Evolutionary conservation across 2,888 invertebrate genomes (phyloP).

Genomic region (Macroteleia sp.): DNA sequence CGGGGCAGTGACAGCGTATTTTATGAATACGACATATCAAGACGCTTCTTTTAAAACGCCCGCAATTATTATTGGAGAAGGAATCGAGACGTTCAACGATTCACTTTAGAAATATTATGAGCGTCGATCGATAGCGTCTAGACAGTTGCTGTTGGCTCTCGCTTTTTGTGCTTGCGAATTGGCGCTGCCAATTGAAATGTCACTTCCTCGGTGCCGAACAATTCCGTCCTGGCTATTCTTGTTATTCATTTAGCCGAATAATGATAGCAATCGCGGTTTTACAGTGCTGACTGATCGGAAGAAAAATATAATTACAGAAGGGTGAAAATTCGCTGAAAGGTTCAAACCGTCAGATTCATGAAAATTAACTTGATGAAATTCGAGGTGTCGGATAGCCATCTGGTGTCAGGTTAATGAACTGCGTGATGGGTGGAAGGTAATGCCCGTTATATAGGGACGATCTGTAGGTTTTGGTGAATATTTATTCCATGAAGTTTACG

Average conservation of each 20-base stretch:
- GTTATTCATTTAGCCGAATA: conserved; percentile 45
- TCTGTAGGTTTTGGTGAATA: no score
- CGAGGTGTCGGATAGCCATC: conserved; percentile 30
- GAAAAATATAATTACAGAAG: conserved; percentile 30
- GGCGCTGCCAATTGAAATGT: conserved; percentile 63
- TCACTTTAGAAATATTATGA: conserved; percentile 60
- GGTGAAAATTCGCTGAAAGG: conserved; percentile 19
- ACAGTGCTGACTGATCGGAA: conserved; percentile 5
- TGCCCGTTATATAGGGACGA: conserved; percentile 7
- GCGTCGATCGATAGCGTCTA: conserved; percentile 62
- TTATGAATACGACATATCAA: conserved; percentile 48
- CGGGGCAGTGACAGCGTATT: conserved; percentile 26
- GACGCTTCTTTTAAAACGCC: conserved; percentile 45
- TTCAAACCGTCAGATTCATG: conserved; percentile 1
- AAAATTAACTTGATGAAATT: conserved; percentile 10
- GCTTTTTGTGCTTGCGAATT: conserved; percentile 57
- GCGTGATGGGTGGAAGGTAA: conserved; percentile 16
- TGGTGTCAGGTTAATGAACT: conserved; percentile 43
- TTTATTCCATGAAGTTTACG: no score
- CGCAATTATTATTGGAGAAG: conserved; percentile 54
- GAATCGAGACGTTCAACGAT: conserved; percentile 57
- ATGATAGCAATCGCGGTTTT: conserved; percentile 37
- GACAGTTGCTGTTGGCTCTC: conserved; percentile 60
- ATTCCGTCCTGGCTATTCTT: conserved; percentile 35
- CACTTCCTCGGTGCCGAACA: conserved; percentile 51